Percentiles rank a stretch among this genome's conserved stretches.
Evolutionary conservation across 2,797 vertebrate genomes (phyloP).

Genomic region (Trematomus bernacchii): DNA sequence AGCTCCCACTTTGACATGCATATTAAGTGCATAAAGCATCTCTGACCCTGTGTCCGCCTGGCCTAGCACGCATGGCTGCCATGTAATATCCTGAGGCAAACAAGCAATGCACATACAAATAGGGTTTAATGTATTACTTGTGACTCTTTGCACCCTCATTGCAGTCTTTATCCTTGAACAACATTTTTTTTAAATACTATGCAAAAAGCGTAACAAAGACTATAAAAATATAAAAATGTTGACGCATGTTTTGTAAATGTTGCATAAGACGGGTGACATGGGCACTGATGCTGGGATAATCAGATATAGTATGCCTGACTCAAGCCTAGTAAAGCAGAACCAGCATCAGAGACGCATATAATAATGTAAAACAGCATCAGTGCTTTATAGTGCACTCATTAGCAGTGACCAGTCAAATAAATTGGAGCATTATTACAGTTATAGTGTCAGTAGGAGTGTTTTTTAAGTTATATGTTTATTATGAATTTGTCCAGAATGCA

Average conservation of each 20-base stretch:
- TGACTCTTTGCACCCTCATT: neutral
- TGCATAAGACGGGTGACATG: constrained; percentile 69
- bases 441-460: neutral
- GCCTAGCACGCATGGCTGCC: constrained; percentile 53
- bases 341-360: constrained; percentile 1
- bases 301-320: constrained; percentile 72
- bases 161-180: neutral
- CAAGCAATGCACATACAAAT: constrained; percentile 22
- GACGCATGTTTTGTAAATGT: constrained; percentile 48
- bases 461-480: neutral
- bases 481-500: neutral
- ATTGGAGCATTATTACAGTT: neutral
- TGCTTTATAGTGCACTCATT: neutral
- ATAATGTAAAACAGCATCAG: constrained; percentile 6
- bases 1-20: constrained; percentile 7
- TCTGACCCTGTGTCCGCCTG: constrained; percentile 40
- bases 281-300: constrained; percentile 77
- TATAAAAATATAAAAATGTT: constrained; percentile 1
- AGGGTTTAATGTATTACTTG: neutral
- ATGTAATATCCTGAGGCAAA: constrained; percentile 41
- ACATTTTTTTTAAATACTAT: neutral
- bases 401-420: neutral
- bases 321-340: constrained; percentile 38
- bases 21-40: constrained; percentile 19
- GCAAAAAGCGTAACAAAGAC: constrained; percentile 9